Percentiles rank a stretch among this genome's conserved stretches.
These are phyloP conservation scores for Lophura swinhoii DNA, from an alignment of 2,797 vertebrate species.

Conservation along the genomic window DNA sequence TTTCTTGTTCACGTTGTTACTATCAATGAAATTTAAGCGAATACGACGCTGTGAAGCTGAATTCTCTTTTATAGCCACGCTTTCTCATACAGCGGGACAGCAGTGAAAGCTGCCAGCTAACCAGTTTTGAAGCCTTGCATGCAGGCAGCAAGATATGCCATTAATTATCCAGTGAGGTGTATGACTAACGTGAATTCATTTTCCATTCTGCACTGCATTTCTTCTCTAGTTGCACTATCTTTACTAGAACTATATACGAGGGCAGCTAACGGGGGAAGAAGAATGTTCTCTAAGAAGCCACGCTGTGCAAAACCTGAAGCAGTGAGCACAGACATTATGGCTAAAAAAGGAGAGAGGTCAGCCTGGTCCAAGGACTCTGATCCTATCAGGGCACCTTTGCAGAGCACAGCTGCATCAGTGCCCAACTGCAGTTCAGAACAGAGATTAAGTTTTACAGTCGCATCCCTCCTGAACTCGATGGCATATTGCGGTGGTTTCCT, in stretches of 20 bases:
- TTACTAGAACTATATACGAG: background rate
- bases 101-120: background rate
- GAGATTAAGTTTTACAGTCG: background rate
- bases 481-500: background rate
- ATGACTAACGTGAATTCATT: background rate
- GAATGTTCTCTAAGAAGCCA: background rate
- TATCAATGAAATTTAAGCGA: slow-evolving; percentile 32
- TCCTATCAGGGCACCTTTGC: background rate
- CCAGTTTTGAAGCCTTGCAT: background rate
- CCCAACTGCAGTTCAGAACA: background rate
- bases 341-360: background rate
- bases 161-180: slow-evolving; percentile 29
- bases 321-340: background rate
- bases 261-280: background rate
- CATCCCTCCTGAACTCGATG: background rate
- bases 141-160: background rate
- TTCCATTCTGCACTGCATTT: background rate
- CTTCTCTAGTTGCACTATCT: background rate
- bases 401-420: background rate
- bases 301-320: background rate
- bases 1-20: background rate
- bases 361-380: background rate
- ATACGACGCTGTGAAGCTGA: background rate
- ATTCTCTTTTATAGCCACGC: slow-evolving; percentile 3
- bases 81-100: background rate